Conservation (phyloP, 2,888 invertebrate species). For the Lasioglossum oenotherae region DNA sequence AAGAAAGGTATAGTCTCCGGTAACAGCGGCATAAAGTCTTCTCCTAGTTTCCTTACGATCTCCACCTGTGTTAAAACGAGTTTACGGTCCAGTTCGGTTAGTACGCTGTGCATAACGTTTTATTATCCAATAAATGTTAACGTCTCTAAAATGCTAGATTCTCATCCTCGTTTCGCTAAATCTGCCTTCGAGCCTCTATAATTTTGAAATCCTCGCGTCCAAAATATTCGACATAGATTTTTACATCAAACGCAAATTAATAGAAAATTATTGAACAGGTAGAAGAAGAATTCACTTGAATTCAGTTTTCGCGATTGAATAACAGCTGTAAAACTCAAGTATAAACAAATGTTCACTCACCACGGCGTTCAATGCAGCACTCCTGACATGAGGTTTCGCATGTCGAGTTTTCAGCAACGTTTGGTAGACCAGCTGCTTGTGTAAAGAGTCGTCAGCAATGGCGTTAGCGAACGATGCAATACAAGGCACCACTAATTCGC, state of each 20-base stretch:
- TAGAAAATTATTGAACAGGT: background rate
- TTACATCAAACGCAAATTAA: too few species aligned
- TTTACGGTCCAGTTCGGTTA: background rate
- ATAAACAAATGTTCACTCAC: slow-evolving; percentile 68
- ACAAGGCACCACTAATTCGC: slow-evolving; percentile 89
- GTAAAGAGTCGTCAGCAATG: slow-evolving; percentile 93
- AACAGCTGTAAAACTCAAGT: background rate
- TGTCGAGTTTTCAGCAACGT: slow-evolving; percentile 94
- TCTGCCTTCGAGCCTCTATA: background rate
- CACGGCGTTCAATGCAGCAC: slow-evolving; percentile 76
- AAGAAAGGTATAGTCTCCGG: slow-evolving; percentile 98
- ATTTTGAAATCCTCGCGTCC: too few species aligned
- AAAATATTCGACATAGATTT: too few species aligned
- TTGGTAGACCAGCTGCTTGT: slow-evolving; percentile 96
- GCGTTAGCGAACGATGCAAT: slow-evolving; percentile 93
- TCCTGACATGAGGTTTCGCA: slow-evolving; percentile 89
- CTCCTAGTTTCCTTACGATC: slow-evolving; percentile 93
- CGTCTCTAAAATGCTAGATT: background rate
- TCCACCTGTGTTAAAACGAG: slow-evolving; percentile 85
- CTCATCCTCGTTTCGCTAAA: background rate
- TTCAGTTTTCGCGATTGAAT: background rate
- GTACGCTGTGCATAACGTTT: background rate
- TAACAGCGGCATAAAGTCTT: slow-evolving; percentile 94
- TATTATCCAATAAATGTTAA: background rate
- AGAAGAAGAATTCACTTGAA: background rate